Base-by-base conservation (phyloP, 1,140 invertebrate species). In the Ceratina japonica region DNA sequence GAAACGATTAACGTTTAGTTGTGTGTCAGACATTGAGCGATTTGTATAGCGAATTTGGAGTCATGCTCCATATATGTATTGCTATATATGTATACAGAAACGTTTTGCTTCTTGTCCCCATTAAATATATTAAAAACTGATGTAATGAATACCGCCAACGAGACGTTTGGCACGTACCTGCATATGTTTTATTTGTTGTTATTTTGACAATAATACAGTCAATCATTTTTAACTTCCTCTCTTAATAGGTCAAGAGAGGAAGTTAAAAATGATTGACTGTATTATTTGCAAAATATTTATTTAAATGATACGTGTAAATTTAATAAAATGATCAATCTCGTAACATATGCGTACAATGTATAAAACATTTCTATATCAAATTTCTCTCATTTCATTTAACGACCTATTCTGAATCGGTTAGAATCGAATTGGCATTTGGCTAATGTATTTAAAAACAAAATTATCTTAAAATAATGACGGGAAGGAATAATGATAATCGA, bases 301-400 rank as follows among this genome's bases (percentile, higher is more conserved):
- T 81, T 81, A 59, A 73, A 83, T 75, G 79, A 76, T 84, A 78
- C 83, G 22, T 74, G 79, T 83, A 70, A 83, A 83, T 83, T 78
- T 75, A 84, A 83, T 82, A 83, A 82, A 83, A 31, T 83, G 58
- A 56, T 61, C 63, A 44, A 70, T 58, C 12, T 56, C 22, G 56
- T 56, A 37, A 54, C 59, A 44, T 63, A 44, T 27, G 58, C 70
- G 56, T 63, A 65, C 59, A 20, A 37, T 13, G 31, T 61, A 56
- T 58, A 56, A 65, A 52, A 75, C 51, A 72, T 58, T 27, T 52
- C 58, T 51, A 73, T 20, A 66, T 72, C 37, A 27, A 63, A 18
- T 22, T 56, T 56, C 15, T 8, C 13, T 24, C 13, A 20, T 76
- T 68, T 15, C 62, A 56, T 37, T 27, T 65, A 76, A 44, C 20